Evolutionary conservation across 64 coral and sea anemone genomes (phyloP).

Genomic region (Porites lutea): DNA sequence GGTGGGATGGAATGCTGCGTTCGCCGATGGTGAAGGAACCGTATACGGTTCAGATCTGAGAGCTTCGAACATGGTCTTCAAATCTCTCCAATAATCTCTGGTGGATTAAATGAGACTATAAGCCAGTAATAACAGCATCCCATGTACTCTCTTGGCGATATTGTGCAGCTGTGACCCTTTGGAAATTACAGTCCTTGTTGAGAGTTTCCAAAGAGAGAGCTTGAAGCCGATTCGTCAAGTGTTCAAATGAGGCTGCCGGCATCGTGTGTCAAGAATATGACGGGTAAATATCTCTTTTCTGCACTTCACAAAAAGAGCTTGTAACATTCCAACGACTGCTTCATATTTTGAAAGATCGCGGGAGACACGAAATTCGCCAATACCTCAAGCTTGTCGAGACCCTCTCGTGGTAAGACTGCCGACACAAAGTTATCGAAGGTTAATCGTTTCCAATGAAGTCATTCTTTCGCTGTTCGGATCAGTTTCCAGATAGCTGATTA

Average conservation of each 20-base stretch:
- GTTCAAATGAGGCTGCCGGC: background rate
- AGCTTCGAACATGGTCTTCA: constrained; percentile 1
- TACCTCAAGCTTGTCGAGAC: constrained; percentile 15
- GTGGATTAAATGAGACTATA: background rate
- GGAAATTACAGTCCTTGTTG: constrained; percentile 34
- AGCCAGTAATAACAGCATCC: constrained; percentile 25
- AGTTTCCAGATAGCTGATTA: background rate
- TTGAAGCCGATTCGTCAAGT: constrained; percentile 6
- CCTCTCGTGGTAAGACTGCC: constrained; percentile 33
- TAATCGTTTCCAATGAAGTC: too few relatives aligned
- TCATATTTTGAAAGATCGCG: constrained; percentile 47
- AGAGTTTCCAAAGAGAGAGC: constrained; percentile 17
- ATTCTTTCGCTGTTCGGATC: background rate
- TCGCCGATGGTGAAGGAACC: background rate
- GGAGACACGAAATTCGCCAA: constrained; percentile 46
- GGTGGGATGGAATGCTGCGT: background rate
- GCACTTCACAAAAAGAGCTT: constrained; percentile 44
- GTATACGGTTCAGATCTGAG: constrained; percentile 5
- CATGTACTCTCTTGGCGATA: constrained; percentile 18
- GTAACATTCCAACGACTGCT: constrained; percentile 32
- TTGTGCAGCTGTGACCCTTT: constrained; percentile 10
- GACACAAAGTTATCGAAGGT: background rate
- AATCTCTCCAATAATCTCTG: constrained; percentile 1
- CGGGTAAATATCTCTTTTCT: constrained; percentile 36
- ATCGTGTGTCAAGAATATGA: constrained; percentile 18